Base-by-base conservation (phyloP, 2,797 vertebrate species). In the Dromococcyx pavoninus region DNA sequence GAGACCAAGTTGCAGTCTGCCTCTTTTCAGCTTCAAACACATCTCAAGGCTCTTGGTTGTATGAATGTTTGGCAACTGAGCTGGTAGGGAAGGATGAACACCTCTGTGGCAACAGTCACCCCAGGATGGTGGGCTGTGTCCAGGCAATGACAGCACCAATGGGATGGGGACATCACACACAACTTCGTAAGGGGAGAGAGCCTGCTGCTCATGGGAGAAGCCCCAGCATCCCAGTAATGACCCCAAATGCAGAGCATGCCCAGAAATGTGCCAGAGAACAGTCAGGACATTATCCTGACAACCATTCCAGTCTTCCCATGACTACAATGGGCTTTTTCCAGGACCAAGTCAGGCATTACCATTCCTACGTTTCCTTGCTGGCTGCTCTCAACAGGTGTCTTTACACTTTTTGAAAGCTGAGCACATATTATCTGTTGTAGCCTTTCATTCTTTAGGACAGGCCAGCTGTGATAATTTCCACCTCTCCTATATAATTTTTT, bases 401-500 rank as follows among this genome's bases (percentile, higher is more conserved):
- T 77, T 70, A 86, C 41, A 75, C 28, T 70, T 75, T 27, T 66
- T 84, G 75, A 80, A 87, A 64, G n/a, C 35, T 58, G 25, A 88
- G 43, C 12, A 58, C 33, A 35, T 64, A 91, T 94, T 33, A 65
- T 62, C 46, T 90, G n/a, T n/a, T 81, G 62, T 35, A 89, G 37
- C 16, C 51, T 60, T 80, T 93, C 61, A 44, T 64, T 80, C 65
- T 91, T 78, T 53, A 83, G 69, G 89, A 83, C 39, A 92, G 39
- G 41, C 23, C 46, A 88, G 70, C 89, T 89, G 62, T 27, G 50
- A 89, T 44, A 54, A 78, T 79, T 90, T 91, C 61, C 35, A 94
- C 46, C 51, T 93, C 72, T 87, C 25, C 64, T 82, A 41, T 70
- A 41, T 74, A 77, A 69, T 72, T 93, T 23, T 92, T 90, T 65